These are phyloP conservation scores for Drosophila leonis DNA, from an alignment of 2,888 invertebrate species.

Conservation along the genomic window DNA sequence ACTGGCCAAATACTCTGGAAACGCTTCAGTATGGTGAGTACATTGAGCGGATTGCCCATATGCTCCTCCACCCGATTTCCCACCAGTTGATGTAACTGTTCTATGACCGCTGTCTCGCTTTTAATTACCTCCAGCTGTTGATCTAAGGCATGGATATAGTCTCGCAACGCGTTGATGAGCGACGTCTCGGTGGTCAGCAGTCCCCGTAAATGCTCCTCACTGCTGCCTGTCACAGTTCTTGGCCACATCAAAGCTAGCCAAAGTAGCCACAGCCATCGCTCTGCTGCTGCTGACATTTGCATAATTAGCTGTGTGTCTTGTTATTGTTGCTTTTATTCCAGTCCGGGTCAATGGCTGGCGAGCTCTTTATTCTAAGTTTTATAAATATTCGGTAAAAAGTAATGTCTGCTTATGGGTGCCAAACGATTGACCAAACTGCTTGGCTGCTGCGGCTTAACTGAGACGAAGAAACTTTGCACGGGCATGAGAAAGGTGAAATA, in stretches of 20 bases:
- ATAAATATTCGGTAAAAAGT: slow-evolving; percentile 1
- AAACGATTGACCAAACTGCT: slow-evolving; percentile 45
- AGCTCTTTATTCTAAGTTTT: background rate
- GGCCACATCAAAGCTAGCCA: slow-evolving; percentile 32
- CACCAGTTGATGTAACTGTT: slow-evolving; percentile 66
- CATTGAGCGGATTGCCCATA: slow-evolving; percentile 95
- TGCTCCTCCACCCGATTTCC: slow-evolving; percentile 61
- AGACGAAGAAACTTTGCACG: slow-evolving; percentile 26
- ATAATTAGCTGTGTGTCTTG: slow-evolving; percentile 45
- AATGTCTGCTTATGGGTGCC: slow-evolving; percentile 19
- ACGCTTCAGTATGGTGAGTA: slow-evolving; percentile 95
- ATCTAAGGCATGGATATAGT: slow-evolving; percentile 70
- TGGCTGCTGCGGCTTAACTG: slow-evolving; percentile 51
- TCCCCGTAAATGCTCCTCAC: slow-evolving; percentile 53
- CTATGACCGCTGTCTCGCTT: slow-evolving; percentile 63
- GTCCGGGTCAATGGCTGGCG: slow-evolving; percentile 58
- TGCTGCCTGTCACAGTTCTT: slow-evolving; percentile 15
- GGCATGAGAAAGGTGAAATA: slow-evolving; percentile 18
- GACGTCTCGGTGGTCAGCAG: slow-evolving; percentile 73
- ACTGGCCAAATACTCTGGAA: slow-evolving; percentile 93
- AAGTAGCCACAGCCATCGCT: slow-evolving; percentile 44
- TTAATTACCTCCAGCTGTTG: slow-evolving; percentile 68
- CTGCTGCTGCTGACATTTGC: slow-evolving; percentile 55
- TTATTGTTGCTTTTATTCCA: slow-evolving; percentile 15
- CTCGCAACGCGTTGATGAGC: slow-evolving; percentile 71